phyloP scores from a whole-genome alignment of 2,113 vertebrate genomes.

The Arvicanthis niloticus region DNA sequence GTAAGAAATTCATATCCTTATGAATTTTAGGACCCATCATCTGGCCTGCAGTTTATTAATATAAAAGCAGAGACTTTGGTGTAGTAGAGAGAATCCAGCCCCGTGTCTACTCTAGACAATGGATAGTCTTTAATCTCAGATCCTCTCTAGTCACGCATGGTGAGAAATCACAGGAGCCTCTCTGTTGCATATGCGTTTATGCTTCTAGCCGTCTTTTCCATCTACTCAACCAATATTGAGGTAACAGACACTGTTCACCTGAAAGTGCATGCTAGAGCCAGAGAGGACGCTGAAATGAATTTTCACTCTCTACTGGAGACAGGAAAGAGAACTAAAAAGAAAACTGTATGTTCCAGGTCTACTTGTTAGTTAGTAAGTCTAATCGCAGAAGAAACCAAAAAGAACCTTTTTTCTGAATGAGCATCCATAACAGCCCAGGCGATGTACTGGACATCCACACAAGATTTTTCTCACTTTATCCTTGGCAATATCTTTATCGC shows the following conservation, averaged over 20 bases:
- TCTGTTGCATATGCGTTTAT: not conserved
- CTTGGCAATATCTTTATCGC: not conserved
- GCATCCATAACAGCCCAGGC: not conserved
- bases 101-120: not conserved
- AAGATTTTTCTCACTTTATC: not conserved
- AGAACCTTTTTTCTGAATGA: not conserved
- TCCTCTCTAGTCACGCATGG: not conserved
- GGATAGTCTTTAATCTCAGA: not conserved
- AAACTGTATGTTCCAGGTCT: not conserved
- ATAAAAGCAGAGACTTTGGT: not conserved
- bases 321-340: not conserved
- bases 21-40: not conserved
- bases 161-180: not conserved
- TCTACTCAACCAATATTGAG: not conserved
- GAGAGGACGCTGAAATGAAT: not conserved
- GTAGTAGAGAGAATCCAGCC: not conserved
- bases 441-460: not conserved
- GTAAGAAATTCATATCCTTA: not conserved
- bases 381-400: not conserved
- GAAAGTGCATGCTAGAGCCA: not conserved
- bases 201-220: not conserved
- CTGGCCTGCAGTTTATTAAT: not conserved
- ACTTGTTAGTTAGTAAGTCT: not conserved
- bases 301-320: conserved; percentile 7
- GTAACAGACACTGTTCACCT: not conserved